Evolutionary conservation across 2,113 vertebrate genomes (phyloP).

Genomic region (Panurus biarmicus): DNA sequence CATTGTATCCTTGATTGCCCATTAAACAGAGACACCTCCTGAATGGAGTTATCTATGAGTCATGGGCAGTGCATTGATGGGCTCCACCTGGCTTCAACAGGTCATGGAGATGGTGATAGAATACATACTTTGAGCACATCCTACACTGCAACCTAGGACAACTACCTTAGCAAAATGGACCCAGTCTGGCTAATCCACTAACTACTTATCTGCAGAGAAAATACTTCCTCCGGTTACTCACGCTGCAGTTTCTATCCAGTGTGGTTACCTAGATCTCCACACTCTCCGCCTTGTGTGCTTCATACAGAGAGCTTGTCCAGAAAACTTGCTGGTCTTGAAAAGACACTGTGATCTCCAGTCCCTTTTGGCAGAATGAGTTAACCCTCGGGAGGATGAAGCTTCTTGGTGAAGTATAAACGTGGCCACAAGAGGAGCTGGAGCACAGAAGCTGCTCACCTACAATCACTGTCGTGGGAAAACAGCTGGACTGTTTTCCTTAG

Average conservation of each 20-base stretch:
- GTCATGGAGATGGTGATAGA: too few relatives aligned
- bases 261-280: neutral
- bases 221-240: neutral
- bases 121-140: too few relatives aligned
- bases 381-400: neutral
- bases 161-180: neutral
- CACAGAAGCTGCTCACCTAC: neutral
- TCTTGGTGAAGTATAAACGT: neutral
- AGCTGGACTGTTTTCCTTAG: neutral
- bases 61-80: too few relatives aligned
- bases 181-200: neutral
- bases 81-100: too few relatives aligned
- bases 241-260: fast-evolving
- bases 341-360: neutral
- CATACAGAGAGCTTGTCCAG: neutral
- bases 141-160: too few relatives aligned
- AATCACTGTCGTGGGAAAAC: too few relatives aligned
- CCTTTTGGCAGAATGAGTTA: neutral
- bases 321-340: neutral
- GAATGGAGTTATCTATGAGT: too few relatives aligned
- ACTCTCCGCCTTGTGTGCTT: neutral
- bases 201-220: neutral
- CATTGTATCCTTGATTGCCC: too few relatives aligned
- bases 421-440: neutral
- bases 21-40: too few relatives aligned